A percentile compares a stretch with the other conserved stretches of the same genome.
phyloP scores from a whole-genome alignment of 2,113 vertebrate species.

The Sturnus vulgaris region DNA sequence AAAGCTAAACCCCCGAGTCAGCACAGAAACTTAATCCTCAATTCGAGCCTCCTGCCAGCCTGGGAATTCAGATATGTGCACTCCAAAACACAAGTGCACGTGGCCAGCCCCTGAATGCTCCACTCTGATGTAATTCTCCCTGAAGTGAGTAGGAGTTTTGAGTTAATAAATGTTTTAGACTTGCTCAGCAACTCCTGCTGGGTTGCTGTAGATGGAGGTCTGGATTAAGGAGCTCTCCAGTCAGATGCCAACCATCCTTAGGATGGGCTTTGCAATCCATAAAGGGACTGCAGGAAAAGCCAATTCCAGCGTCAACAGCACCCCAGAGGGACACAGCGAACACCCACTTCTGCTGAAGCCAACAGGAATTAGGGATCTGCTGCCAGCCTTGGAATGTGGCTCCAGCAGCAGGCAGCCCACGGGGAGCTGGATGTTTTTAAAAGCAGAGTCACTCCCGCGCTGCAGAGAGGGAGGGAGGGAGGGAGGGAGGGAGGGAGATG shows the following conservation, averaged over 20 bases:
- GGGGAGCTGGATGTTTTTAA: neutral
- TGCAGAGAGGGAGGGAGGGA: neutral
- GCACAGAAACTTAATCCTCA: neutral
- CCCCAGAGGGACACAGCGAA: neutral
- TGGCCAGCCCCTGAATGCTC: neutral
- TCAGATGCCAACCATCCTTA: neutral
- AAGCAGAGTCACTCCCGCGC: accelerated
- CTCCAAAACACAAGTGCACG: neutral
- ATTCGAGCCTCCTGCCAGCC: neutral
- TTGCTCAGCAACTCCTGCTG: neutral
- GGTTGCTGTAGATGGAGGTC: neutral
- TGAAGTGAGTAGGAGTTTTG: neutral
- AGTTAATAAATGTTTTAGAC: neutral
- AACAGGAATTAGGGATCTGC: neutral
- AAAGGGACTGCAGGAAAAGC: neutral
- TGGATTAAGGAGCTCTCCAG: neutral
- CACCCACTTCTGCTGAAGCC: neutral
- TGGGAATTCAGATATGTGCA: neutral
- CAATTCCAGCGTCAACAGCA: neutral
- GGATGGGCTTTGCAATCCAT: neutral
- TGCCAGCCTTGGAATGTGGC: neutral
- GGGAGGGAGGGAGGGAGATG: neutral
- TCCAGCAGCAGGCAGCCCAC: neutral
- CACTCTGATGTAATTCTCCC: neutral
- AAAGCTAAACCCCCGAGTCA: neutral